Base-by-base conservation (phyloP, 2,888 invertebrate genomes). In the Aproaerema taeniolella region DNA sequence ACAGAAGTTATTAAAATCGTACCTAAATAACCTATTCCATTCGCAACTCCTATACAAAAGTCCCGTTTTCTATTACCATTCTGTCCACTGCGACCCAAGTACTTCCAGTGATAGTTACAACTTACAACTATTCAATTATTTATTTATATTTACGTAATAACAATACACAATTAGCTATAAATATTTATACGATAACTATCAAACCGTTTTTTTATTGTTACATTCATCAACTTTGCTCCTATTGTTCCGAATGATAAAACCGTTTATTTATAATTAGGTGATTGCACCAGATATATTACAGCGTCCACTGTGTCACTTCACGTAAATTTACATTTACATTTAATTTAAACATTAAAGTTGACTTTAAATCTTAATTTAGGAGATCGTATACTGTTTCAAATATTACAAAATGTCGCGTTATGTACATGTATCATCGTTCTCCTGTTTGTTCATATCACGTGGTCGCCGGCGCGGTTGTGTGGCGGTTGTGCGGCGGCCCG, bases 101-200 rank as follows among this genome's bases (percentile, higher is more conserved):
- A 72, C 77, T 66, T 77, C 68, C 68, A 68, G 70, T 77, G 78
- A 78, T 82, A 80, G 75, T 80, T 81, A 79, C 78, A 80, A 68
- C 82, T 86, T 85, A 85, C 72, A 77, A 83, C 82, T 85, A 85
- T 69, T 83, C 74, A 85, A 83, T 85, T 83, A 80, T 80, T 80
- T 82, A 80, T 82, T 85, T 85, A 83, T 85, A 82, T 82, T 81
- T 85, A 85, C 79, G 81, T 82, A 78, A 81, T 86, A 86, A 86
- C 86, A 86, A 85, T 86, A 86, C 85, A 86, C 86, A 85, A 82
- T 86, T 86, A 85, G 85, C 86, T 86, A 86, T 86, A 86, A 86
- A 86, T 86, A 86, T 85, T 80, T 85, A 85, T 86, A 86, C 67
- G 83, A 79, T 82, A 81, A 82, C 83, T 83, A 83, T 85, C 73